Evolutionary conservation across 2,888 invertebrate species (phyloP).

Genomic region (Apoderus coryli): DNA sequence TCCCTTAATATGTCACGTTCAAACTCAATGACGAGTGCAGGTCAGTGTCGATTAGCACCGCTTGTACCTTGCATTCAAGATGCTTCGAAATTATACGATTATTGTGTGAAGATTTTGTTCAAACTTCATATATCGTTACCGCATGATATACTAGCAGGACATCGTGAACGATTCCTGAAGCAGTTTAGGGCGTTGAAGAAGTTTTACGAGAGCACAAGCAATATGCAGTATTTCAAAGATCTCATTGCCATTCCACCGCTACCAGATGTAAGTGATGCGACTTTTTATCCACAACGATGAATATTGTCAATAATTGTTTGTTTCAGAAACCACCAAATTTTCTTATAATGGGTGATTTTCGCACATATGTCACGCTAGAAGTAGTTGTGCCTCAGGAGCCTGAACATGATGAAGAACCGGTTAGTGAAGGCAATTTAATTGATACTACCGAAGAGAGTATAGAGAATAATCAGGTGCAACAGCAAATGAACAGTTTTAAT

Average conservation of each 20-base stretch:
- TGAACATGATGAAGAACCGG: conserved; percentile 44
- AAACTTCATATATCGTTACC: conserved; percentile 84
- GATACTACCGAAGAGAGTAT: conserved; percentile 44
- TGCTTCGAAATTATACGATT: conserved; percentile 92
- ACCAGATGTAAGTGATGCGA: conserved; percentile 57
- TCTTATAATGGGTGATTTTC: conserved; percentile 78
- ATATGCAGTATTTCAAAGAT: conserved; percentile 94
- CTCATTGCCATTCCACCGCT: conserved; percentile 84
- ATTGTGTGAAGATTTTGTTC: conserved; percentile 90
- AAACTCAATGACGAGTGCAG: conserved; percentile 93
- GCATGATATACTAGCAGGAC: conserved; percentile 76
- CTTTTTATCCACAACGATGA: too few species aligned
- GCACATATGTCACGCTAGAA: conserved; percentile 87
- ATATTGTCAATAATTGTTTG: conserved; percentile 8
- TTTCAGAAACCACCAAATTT: conserved; percentile 83
- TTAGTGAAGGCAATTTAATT: conserved; percentile 46
- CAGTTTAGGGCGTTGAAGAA: conserved; percentile 78
- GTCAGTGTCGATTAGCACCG: conserved; percentile 93
- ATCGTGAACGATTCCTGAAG: conserved; percentile 75
- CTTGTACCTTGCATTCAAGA: conserved; percentile 63
- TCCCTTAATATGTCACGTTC: conserved; percentile 87
- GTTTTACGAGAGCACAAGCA: conserved; percentile 87
- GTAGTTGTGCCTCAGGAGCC: conserved; percentile 72
- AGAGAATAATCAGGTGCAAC: conserved; percentile 11
- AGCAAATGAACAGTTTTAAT: conserved; percentile 15